phyloP scores from a whole-genome alignment of 1,140 invertebrate genomes.

The Drosophila novamexicana region DNA sequence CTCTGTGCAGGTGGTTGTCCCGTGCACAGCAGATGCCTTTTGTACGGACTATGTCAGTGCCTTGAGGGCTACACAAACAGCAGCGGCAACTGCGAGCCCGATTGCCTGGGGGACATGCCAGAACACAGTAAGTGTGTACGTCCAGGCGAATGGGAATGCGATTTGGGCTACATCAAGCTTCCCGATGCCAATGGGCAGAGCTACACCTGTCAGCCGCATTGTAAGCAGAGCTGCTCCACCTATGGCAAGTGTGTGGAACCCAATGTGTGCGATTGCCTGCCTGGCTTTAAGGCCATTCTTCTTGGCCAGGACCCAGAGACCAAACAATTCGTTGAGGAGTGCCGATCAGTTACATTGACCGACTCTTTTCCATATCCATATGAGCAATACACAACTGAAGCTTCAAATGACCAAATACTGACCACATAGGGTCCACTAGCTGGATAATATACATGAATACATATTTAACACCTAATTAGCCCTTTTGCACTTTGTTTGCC shows the following conservation, averaged over 20 bases:
- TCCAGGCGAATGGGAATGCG: constrained; percentile 29
- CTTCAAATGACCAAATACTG: too few relatives aligned
- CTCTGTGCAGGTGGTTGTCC: too few relatives aligned
- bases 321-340: background rate
- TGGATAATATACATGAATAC: too few relatives aligned
- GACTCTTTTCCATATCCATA: too few relatives aligned
- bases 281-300: constrained; percentile 9
- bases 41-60: background rate
- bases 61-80: constrained; percentile 4
- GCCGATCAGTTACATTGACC: background rate
- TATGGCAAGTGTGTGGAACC: constrained; percentile 36
- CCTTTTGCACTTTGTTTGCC: too few relatives aligned
- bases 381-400: too few relatives aligned
- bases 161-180: constrained; percentile 18
- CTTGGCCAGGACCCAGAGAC: background rate
- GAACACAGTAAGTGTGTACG: constrained; percentile 6
- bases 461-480: too few relatives aligned
- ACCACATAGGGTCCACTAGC: too few relatives aligned
- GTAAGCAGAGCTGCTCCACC: constrained; percentile 47
- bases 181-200: constrained; percentile 39
- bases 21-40: too few relatives aligned
- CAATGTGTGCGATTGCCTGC: constrained; percentile 33
- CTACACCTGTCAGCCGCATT: constrained; percentile 84
- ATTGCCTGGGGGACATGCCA: background rate
- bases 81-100: background rate